These are phyloP conservation scores for Drosophila rellima DNA, from an alignment of 2,888 invertebrate genomes.

Conservation along the genomic window DNA sequence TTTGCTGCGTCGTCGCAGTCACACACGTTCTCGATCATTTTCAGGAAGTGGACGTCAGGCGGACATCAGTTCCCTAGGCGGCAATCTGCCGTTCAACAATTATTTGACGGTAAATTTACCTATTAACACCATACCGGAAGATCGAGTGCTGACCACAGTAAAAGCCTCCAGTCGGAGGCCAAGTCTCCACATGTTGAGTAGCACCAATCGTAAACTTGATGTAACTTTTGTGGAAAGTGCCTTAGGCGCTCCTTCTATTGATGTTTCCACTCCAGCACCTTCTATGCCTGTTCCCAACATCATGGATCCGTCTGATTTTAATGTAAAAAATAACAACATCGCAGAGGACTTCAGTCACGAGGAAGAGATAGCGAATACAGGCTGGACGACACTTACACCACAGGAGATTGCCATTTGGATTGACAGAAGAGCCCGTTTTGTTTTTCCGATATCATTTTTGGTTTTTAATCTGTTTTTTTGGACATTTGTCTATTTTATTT, in stretches of 20 bases:
- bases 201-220: slow-evolving; percentile 63
- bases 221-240: slow-evolving; percentile 68
- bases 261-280: slow-evolving; percentile 4
- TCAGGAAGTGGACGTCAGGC: slow-evolving; percentile 60
- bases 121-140: slow-evolving; percentile 73
- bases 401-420: slow-evolving; percentile 96
- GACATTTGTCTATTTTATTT: slow-evolving; percentile 89
- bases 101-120: slow-evolving; percentile 90
- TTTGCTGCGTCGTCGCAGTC: slow-evolving; percentile 90
- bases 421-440: slow-evolving; percentile 90
- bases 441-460: slow-evolving; percentile 92
- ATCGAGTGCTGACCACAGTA: slow-evolving; percentile 47
- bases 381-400: slow-evolving; percentile 94
- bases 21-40: slow-evolving; percentile 90
- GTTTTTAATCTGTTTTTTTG: slow-evolving; percentile 93
- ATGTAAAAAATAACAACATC: slow-evolving; percentile 87
- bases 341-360: slow-evolving; percentile 51
- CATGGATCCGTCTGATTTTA: slow-evolving; percentile 32
- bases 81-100: slow-evolving; percentile 89
- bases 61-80: slow-evolving; percentile 86
- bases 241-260: slow-evolving; percentile 8
- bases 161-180: slow-evolving; percentile 29
- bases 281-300: neutral
- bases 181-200: slow-evolving; percentile 46
- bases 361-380: slow-evolving; percentile 71